These are phyloP conservation scores for Melanotaenia duboulayi DNA, from an alignment of 2,113 vertebrate species.

Conservation along the genomic window DNA sequence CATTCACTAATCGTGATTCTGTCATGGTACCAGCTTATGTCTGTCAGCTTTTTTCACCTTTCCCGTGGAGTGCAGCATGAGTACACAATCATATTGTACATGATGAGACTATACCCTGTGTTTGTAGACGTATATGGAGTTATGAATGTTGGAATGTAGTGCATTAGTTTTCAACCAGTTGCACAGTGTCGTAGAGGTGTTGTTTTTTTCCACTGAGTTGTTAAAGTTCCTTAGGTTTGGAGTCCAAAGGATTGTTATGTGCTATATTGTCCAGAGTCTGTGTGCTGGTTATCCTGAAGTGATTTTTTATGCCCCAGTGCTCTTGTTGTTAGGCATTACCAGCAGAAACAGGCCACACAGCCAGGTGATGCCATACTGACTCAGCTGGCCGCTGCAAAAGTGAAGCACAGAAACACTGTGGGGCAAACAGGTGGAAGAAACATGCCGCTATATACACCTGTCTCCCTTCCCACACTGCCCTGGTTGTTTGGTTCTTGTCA, in stretches of 20 bases:
- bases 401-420: conserved; percentile 46
- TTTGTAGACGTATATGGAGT: conserved; percentile 44
- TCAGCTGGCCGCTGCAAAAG: conserved; percentile 51
- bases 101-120: conserved; percentile 63
- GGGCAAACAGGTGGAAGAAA: conserved; percentile 60
- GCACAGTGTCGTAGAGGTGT: conserved; percentile 58
- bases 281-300: conserved; percentile 60
- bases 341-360: conserved; percentile 29
- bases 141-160: conserved; percentile 58
- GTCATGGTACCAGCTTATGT: conserved; percentile 14
- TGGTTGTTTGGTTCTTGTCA: conserved; percentile 58
- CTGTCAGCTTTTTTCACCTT: not conserved
- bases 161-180: conserved; percentile 44
- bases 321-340: conserved; percentile 16
- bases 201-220: conserved; percentile 62
- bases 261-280: conserved; percentile 53
- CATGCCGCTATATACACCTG: conserved; percentile 80
- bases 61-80: conserved; percentile 12
- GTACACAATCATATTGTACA: conserved; percentile 33
- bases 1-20: conserved; percentile 1
- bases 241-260: conserved; percentile 49
- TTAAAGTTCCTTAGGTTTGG: conserved; percentile 45
- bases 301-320: conserved; percentile 28
- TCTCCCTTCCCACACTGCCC: conserved; percentile 36
- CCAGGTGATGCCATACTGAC: conserved; percentile 44